phyloP scores from a whole-genome alignment of 2,113 vertebrate genomes.

The Ctenomys sociabilis region DNA sequence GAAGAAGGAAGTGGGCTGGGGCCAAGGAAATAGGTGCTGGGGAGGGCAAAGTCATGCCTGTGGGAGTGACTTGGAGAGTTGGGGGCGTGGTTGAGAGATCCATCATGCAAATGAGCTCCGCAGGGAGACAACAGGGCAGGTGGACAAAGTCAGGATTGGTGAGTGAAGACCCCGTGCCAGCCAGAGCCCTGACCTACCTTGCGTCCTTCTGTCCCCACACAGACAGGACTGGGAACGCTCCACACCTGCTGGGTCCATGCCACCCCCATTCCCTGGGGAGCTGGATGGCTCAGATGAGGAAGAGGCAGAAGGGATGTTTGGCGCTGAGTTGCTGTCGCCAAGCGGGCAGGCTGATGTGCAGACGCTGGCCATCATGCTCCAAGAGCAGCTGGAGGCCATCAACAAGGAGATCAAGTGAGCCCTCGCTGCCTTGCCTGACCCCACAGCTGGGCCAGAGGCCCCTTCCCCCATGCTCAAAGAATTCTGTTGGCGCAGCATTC shows the following conservation, averaged over 20 bases:
- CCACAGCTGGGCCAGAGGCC: not conserved
- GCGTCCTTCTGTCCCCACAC: not conserved
- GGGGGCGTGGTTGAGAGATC: not conserved
- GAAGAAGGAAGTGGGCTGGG: not conserved
- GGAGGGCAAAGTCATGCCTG: rapidly evolving
- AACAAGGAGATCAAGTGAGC: constrained; percentile 96
- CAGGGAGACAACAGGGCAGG: not conserved
- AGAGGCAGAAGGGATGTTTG: constrained; percentile 90
- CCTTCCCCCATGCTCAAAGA: not conserved
- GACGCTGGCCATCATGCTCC: constrained; percentile 95
- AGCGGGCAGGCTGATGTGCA: constrained; percentile 95
- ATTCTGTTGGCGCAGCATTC: not conserved
- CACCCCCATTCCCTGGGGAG: constrained; percentile 89
- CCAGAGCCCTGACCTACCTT: not conserved
- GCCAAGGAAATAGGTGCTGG: not conserved
- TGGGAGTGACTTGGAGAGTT: not conserved
- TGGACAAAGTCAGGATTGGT: not conserved
- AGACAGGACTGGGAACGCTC: constrained; percentile 91
- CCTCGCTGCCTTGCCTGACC: not conserved
- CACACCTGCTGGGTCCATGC: constrained; percentile 84
- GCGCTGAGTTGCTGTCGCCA: constrained; percentile 92
- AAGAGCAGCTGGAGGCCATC: constrained; percentile 96
- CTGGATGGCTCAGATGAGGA: constrained; percentile 93
- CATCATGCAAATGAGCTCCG: not conserved
- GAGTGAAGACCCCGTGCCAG: not conserved